Percentiles rank a stretch among this genome's conserved stretches.
These are phyloP conservation scores for Nothura maculosa DNA, from an alignment of 2,797 vertebrate genomes.

Conservation along the genomic window DNA sequence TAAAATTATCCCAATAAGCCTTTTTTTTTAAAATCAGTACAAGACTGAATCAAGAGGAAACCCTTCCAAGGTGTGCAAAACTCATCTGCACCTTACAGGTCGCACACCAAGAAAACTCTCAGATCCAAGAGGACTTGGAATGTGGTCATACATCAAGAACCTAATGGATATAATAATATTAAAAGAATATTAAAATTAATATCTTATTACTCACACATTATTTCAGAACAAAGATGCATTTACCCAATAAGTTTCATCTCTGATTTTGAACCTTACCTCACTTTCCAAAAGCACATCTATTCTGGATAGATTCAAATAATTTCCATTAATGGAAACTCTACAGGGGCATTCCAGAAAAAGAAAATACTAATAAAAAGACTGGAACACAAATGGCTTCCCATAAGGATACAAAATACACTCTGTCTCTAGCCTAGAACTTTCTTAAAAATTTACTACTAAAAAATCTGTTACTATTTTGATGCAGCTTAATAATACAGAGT, in stretches of 20 bases:
- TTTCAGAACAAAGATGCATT: neutral
- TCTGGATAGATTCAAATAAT: neutral
- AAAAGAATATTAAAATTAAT: neutral
- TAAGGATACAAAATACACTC: neutral
- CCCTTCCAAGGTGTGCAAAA: neutral
- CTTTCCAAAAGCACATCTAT: neutral
- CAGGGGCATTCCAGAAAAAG: neutral
- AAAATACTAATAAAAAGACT: neutral
- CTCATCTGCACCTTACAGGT: neutral
- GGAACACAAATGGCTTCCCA: neutral
- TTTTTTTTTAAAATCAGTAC: neutral
- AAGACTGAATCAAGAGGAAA: neutral
- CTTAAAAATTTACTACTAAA: neutral
- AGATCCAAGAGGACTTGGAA: neutral
- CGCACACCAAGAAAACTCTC: neutral
- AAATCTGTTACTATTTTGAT: constrained; percentile 25
- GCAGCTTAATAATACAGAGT: neutral
- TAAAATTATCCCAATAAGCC: neutral
- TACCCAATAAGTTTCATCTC: neutral
- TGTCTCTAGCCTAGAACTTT: neutral
- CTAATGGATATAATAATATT: neutral
- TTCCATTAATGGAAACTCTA: neutral
- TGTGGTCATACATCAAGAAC: neutral
- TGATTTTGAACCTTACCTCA: neutral
- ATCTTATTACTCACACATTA: no score